A percentile compares a stretch with the other conserved stretches of the same genome.
phyloP scores from a whole-genome alignment of 2,797 vertebrate genomes.

The Crocodylus rhombifer region DNA sequence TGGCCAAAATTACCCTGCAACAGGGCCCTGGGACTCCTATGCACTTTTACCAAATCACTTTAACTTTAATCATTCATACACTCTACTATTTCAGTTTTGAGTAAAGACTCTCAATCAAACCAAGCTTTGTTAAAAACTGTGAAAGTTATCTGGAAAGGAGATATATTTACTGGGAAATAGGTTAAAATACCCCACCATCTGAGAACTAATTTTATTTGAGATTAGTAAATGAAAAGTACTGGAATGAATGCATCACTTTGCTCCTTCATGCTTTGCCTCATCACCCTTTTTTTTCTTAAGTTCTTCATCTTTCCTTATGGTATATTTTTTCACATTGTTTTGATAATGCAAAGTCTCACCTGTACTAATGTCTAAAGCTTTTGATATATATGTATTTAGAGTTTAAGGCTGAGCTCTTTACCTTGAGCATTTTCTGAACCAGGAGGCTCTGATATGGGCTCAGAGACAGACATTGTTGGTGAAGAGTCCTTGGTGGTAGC shows the following conservation, averaged over 20 bases:
- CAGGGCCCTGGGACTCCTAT: not conserved
- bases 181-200: not conserved
- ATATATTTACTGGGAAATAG: not conserved
- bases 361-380: not conserved
- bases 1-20: too few species aligned
- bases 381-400: not conserved
- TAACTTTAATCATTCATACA: not conserved
- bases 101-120: not conserved
- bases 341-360: not conserved
- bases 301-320: not conserved
- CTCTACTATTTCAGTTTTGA: not conserved
- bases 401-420: constrained; percentile 26
- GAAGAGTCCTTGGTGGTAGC: constrained; percentile 23
- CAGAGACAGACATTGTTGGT: constrained; percentile 24
- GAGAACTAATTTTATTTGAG: not conserved
- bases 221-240: not conserved
- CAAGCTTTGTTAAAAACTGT: not conserved
- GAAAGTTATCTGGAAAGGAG: not conserved
- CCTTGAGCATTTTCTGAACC: constrained; percentile 19
- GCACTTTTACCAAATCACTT: not conserved
- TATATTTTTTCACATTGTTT: not conserved
- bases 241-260: not conserved
- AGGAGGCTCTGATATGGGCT: constrained; percentile 17
- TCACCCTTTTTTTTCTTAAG: not conserved
- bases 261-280: not conserved